Base-by-base conservation (phyloP, 2,797 vertebrate genomes). In the Macropodus opercularis region DNA sequence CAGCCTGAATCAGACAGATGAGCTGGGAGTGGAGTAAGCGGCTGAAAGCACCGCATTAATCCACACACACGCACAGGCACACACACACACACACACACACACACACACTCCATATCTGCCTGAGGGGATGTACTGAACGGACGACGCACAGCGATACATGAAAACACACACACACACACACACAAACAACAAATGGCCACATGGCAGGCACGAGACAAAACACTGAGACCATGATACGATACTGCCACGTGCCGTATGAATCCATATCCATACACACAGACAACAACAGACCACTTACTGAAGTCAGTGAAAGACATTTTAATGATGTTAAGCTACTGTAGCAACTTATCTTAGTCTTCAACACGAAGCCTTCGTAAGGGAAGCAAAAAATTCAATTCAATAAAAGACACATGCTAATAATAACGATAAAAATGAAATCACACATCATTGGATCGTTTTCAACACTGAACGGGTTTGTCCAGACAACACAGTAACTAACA, bases 1-100 rank as follows among this genome's bases (percentile, higher is more conserved):
- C 90, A 89, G 79, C 61, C 71, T 86, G 85, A 90, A 90, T 89
- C 89, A 90, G 87, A 90, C 80, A 79, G 89, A 91, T 84, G 88
- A 90, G 87, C 81, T 77, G 83, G 76, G 80, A 82, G 74, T 80
- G 31, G 66, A 88, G 88, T 79, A 88, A 86, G 82, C 90, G 87
- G 86, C 82, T 81, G 85, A 83, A 84, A 89, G 84, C 60, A 65
- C 69, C 41, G 43, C 83, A 87, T 87, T 88, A 86, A 85, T 78
- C 74, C 75, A 69, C 74, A 75, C 57, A 56, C 66, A 69, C 49
- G 75, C 40, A 52, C 55, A 69, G 40, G 52, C 49, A 63, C 55
- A 42, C 69, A 59, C 52, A 42, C 43, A 51, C 47, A 43, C 55
- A 70, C 49, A 36, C 44, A 42, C 19, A 22, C 19, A 32, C 31